Evolutionary conservation across 2,888 invertebrate genomes (phyloP), one percentile per base, ranked within the genome.

Genomic region (Vesta saturnalis): DNA sequence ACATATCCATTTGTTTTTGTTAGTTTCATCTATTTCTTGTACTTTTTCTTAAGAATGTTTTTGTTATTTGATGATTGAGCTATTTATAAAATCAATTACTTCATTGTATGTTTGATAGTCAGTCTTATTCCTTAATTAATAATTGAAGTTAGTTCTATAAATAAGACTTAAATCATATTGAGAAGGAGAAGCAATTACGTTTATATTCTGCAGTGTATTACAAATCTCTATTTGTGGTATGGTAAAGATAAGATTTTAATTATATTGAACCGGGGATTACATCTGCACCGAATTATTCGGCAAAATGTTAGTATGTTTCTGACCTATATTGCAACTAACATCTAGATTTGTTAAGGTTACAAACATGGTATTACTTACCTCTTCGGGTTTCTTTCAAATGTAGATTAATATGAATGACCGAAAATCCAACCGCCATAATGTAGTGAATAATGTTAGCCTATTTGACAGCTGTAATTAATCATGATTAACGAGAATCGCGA

Each of bases 211-310:
- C 14, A 52, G 59, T 63, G 8, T 62, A 67, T 67, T 62, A 16
- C 58, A 67, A 60, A 67, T 67, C 62, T 62, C 58, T 58, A 67
- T 67, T 67, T 58, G 55, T 18, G 35, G 54, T 58, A 47, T 23
- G 21, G 35, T 19, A 59, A 16, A 59, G 67, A 67, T 67, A 67
- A 67, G 67, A 46, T 58, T 57, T 62, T 67, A 63, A 67, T 63
- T 67, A 67, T 63, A 62, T 60, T 43, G 59, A 63, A 67, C 67
- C 16, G 49, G 58, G 59, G 58, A 59, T 61, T 49, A 47, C 56
- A 63, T 63, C 63, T 63, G 46, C 57, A 57, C 47, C 14, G 47
- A 57, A 43, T 63, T 64, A 59, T 58, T 58, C 49, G 18, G 14
- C 58, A 57, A 64, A 64, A 30, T 56, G 57, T 57, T 49, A 49